Evolutionary conservation across 2,888 invertebrate species (phyloP).

Genomic region (Endotricha flammealis): DNA sequence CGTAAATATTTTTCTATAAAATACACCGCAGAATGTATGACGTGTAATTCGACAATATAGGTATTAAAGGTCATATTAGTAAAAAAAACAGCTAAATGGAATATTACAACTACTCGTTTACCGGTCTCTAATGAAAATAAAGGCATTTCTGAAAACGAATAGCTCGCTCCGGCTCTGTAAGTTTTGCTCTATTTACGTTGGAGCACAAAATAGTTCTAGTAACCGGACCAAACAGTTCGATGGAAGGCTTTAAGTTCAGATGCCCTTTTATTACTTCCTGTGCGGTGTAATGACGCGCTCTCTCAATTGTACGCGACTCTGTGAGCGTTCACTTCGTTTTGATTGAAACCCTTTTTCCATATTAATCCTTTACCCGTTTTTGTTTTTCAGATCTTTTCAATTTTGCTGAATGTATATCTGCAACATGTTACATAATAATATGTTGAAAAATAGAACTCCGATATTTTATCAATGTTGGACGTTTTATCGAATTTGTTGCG

Average conservation of each 20-base stretch:
- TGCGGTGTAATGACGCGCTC: constrained; percentile 12
- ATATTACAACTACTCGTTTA: constrained; percentile 15
- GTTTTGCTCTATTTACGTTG: constrained; percentile 26
- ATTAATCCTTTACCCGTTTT: too few species aligned
- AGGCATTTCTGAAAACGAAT: constrained; percentile 26
- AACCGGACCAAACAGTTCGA: constrained; percentile 26
- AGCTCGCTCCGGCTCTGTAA: constrained; percentile 19
- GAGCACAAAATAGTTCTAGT: constrained; percentile 24
- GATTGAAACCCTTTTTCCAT: not conserved
- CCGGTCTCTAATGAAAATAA: constrained; percentile 31
- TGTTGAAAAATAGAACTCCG: too few species aligned
- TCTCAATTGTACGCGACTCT: constrained; percentile 3
- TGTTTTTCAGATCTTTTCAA: too few species aligned
- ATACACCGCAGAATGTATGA: too few species aligned
- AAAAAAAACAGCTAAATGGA: too few species aligned
- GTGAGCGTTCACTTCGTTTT: not conserved
- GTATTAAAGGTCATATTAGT: too few species aligned
- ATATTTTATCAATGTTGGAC: too few species aligned
- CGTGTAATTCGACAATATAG: too few species aligned
- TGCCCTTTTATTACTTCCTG: constrained; percentile 36
- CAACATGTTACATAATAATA: too few species aligned
- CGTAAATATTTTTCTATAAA: too few species aligned
- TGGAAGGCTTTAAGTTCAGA: constrained; percentile 24
- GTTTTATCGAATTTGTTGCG: too few species aligned
- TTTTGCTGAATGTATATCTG: too few species aligned